Conservation (phyloP, 1,140 invertebrate species). For the Drosophila rhopaloa region DNA sequence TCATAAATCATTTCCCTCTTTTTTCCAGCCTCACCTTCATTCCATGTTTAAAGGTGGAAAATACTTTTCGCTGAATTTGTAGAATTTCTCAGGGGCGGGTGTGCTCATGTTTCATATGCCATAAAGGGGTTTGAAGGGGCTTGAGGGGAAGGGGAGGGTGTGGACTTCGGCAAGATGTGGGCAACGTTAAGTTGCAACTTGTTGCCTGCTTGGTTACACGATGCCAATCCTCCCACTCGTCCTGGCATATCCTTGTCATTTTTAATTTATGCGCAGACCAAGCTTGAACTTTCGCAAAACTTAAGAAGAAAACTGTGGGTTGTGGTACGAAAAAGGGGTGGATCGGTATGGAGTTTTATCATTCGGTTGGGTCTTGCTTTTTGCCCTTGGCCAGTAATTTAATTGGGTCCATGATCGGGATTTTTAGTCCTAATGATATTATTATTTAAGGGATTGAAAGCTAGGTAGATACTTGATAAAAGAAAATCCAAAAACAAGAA, state of each 20-base stretch:
- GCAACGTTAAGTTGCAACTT: constrained; percentile 69
- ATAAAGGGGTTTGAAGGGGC: constrained; percentile 3
- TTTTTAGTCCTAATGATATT: neutral
- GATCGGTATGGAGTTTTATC: no score
- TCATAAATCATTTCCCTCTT: constrained; percentile 77
- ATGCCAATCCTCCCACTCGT: constrained; percentile 21
- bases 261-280: constrained; percentile 74
- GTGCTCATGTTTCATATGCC: constrained; percentile 67
- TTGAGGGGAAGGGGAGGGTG: neutral
- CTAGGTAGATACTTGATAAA: neutral
- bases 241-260: constrained; percentile 76
- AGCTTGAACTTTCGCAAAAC: constrained; percentile 54
- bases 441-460: no score
- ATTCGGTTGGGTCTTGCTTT: neutral
- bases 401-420: constrained; percentile 18
- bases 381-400: constrained; percentile 16
- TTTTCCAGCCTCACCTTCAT: constrained; percentile 32
- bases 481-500: neutral
- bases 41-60: constrained; percentile 73
- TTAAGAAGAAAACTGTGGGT: constrained; percentile 34
- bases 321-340: neutral
- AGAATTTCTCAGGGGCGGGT: constrained; percentile 54
- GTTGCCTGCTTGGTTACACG: constrained; percentile 73
- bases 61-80: constrained; percentile 82
- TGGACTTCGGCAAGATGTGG: constrained; percentile 21